These are phyloP conservation scores for Drosophila mayaguana DNA, from an alignment of 2,888 invertebrate species.

Conservation along the genomic window DNA sequence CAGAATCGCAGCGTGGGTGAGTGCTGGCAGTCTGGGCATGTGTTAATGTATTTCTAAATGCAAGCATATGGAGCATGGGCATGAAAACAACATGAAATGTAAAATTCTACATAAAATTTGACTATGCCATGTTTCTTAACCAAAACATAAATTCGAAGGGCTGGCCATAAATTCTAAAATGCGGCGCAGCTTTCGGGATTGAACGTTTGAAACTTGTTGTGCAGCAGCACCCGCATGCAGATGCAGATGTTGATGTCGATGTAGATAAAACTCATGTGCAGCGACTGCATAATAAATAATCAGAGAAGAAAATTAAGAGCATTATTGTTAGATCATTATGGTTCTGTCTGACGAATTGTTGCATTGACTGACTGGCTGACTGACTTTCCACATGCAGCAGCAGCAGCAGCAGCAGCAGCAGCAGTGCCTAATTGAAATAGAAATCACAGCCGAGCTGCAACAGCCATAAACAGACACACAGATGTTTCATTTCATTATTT, in stretches of 20 bases:
- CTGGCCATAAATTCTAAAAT: conserved; percentile 62
- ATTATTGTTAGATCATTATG: conserved; percentile 75
- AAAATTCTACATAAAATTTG: conserved; percentile 46
- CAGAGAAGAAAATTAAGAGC: conserved; percentile 63
- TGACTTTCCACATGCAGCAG: conserved; percentile 59
- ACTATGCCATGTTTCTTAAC: conserved; percentile 34
- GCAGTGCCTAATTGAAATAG: conserved; percentile 69
- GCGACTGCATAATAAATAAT: conserved; percentile 54
- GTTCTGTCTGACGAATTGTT: conserved; percentile 28
- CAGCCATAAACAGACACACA: conserved; percentile 47
- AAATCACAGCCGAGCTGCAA: conserved; percentile 56
- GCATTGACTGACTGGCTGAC: conserved; percentile 13
- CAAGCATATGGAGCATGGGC: not conserved
- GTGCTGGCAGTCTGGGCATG: conserved; percentile 7
- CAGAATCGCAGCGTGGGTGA: conserved; percentile 54
- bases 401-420: conserved; percentile 31
- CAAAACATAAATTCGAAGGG: conserved; percentile 68
- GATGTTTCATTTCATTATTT: conserved; percentile 72
- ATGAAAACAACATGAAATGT: conserved; percentile 15
- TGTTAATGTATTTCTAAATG: conserved; percentile 4
- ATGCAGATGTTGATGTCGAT: conserved; percentile 28
- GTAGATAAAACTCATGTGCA: conserved; percentile 40
- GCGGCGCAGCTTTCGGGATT: conserved; percentile 37
- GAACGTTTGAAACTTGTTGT: conserved; percentile 51
- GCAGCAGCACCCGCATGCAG: conserved; percentile 13